These are phyloP conservation scores for Drosophila heteroneura DNA, from an alignment of 2,888 invertebrate genomes.

Conservation along the genomic window DNA sequence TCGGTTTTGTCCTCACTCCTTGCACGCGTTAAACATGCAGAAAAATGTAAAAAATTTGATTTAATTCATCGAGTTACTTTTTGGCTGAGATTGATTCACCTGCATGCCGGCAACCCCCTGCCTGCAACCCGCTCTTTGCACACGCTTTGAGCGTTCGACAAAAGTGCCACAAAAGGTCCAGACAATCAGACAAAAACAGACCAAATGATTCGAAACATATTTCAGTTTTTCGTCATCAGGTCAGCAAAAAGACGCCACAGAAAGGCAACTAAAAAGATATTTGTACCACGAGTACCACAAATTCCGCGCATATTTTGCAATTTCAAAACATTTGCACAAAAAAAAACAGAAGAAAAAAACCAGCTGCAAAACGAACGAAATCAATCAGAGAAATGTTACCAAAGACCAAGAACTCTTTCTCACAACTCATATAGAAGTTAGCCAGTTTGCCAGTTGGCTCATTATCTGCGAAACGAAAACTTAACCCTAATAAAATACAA, in stretches of 20 bases:
- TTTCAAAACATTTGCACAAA: constrained; percentile 49
- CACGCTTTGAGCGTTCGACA: constrained; percentile 63
- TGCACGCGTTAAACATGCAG: constrained; percentile 73
- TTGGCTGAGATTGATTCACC: constrained; percentile 40
- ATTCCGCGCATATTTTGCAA: constrained; percentile 75
- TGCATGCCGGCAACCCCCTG: constrained; percentile 28
- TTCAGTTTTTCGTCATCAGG: constrained; percentile 46
- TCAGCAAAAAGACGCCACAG: constrained; percentile 48
- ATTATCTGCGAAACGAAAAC: constrained; percentile 35
- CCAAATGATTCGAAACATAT: constrained; percentile 40
- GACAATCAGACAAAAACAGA: constrained; percentile 60
- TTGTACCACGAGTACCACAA: constrained; percentile 69
- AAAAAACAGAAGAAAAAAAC: constrained; percentile 14
- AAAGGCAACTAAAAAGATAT: constrained; percentile 43
- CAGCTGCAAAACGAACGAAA: constrained; percentile 22
- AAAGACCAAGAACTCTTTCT: neutral
- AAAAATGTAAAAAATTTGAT: constrained; percentile 73
- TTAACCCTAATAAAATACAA: constrained; percentile 83
- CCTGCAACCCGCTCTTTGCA: neutral
- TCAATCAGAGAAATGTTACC: constrained; percentile 46
- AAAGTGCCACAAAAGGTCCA: constrained; percentile 44
- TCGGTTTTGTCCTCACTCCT: constrained; percentile 52
- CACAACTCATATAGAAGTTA: neutral
- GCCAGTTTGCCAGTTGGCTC: constrained; percentile 10
- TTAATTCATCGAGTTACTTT: constrained; percentile 71